Percentiles rank a stretch among this genome's conserved stretches.
phyloP scores from a whole-genome alignment of 1,140 invertebrate genomes.

The Marisa cornuarietis region DNA sequence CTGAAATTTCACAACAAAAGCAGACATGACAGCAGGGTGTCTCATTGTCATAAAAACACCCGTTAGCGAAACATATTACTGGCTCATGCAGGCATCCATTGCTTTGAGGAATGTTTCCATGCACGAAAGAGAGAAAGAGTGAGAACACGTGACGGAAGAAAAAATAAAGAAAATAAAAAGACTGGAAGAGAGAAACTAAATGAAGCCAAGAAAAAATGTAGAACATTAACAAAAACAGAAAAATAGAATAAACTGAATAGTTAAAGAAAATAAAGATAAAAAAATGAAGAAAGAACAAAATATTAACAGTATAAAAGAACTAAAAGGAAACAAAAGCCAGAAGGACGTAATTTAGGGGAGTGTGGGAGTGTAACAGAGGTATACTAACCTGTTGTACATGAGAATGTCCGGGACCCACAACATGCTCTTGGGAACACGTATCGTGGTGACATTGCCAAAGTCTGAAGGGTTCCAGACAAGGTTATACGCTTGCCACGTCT shows the following conservation, averaged over 20 bases:
- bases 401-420: constrained; percentile 99
- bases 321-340: not conserved
- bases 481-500: constrained; percentile 99
- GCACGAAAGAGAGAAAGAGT: constrained; percentile 2
- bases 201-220: too few relatives aligned
- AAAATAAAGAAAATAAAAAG: not conserved
- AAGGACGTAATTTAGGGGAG: not conserved
- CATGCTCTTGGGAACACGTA: constrained; percentile 93
- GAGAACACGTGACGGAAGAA: not conserved
- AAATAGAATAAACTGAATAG: too few relatives aligned
- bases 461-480: constrained; percentile 96
- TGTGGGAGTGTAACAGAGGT: not conserved
- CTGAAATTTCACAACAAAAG: constrained; percentile 68
- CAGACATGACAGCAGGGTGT: not conserved
- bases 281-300: not conserved
- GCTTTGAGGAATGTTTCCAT: too few relatives aligned
- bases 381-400: constrained; percentile 94
- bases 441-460: constrained; percentile 95
- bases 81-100: too few relatives aligned
- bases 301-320: not conserved
- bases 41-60: too few relatives aligned
- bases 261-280: not conserved
- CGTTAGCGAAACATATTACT: too few relatives aligned
- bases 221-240: too few relatives aligned
- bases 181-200: too few relatives aligned